These are phyloP conservation scores for Lepidurus apus DNA, from an alignment of 1,140 invertebrate species.

Conservation along the genomic window DNA sequence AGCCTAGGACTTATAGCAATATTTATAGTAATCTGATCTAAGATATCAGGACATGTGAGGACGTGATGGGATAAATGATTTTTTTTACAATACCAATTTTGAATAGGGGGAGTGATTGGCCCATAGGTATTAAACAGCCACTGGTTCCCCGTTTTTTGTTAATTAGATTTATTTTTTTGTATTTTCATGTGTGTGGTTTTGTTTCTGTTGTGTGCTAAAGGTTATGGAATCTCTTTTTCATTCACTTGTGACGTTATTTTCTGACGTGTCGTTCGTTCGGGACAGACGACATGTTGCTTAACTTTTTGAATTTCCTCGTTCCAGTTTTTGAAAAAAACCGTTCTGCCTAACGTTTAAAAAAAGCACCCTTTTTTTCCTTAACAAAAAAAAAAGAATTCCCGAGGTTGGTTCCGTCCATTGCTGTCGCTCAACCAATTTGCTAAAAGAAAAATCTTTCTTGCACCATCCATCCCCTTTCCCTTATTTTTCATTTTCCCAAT, in stretches of 20 bases:
- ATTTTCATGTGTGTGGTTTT: not conserved
- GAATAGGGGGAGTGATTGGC: not conserved
- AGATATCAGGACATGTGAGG: not conserved
- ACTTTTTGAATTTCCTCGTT: not conserved
- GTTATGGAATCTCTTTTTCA: not conserved
- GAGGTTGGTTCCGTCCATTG: constrained; percentile 20
- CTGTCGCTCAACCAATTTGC: constrained; percentile 20
- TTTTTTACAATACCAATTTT: not conserved
- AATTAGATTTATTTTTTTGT: not conserved
- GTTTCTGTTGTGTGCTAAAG: not conserved
- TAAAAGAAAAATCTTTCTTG: not conserved
- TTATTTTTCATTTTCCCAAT: not conserved
- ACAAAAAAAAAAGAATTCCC: not conserved
- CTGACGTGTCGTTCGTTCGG: constrained; percentile 1
- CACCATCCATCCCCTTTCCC: not conserved
- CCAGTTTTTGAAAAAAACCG: not conserved
- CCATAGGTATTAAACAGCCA: not conserved
- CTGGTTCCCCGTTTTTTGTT: not conserved
- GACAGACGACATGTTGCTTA: not conserved
- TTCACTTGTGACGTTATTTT: not conserved
- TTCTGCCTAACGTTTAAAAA: not conserved
- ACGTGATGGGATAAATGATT: constrained; percentile 1
- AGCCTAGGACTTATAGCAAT: constrained; percentile 21
- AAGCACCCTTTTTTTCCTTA: not conserved
- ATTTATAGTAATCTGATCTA: not conserved